Conservation (phyloP, 2,797 vertebrate species). For the Dendrocincla fuliginosa region DNA sequence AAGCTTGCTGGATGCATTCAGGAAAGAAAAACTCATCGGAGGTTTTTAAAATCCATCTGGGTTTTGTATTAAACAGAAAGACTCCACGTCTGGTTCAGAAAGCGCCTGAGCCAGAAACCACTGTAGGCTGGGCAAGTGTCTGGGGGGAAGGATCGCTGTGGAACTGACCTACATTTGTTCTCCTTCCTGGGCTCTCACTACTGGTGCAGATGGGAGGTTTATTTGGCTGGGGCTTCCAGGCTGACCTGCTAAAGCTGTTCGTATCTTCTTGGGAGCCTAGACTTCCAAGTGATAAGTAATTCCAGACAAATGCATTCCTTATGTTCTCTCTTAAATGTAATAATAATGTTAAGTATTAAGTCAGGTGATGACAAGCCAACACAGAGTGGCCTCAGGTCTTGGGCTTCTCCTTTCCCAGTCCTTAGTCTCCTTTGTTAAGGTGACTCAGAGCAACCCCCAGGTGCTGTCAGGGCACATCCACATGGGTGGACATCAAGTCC, state of each 20-base stretch:
- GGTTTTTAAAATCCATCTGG: constrained; percentile 36
- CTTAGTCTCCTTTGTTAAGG: neutral
- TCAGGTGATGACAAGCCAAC: constrained; percentile 48
- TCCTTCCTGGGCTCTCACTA: neutral
- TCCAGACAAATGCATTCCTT: constrained; percentile 60
- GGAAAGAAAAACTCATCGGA: constrained; percentile 21
- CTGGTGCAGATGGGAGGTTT: neutral
- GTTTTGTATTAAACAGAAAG: constrained; percentile 45
- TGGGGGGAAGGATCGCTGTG: neutral
- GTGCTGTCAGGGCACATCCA: neutral
- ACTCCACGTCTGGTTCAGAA: constrained; percentile 19
- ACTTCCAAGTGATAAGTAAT: constrained; percentile 52
- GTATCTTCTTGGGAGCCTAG: neutral
- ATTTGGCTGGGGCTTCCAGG: neutral
- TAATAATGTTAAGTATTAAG: constrained; percentile 39
- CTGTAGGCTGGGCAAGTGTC: neutral
- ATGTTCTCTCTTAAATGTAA: constrained; percentile 48
- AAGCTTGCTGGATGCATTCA: neutral
- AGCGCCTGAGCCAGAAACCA: constrained; percentile 34
- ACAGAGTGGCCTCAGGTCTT: neutral
- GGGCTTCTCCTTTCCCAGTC: neutral
- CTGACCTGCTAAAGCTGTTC: constrained; percentile 40
- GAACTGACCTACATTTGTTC: neutral
- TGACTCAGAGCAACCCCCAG: neutral
- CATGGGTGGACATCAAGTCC: neutral